Evolutionary conservation across 2,797 vertebrate genomes (phyloP).

Genomic region (Cottoperca gobio): DNA sequence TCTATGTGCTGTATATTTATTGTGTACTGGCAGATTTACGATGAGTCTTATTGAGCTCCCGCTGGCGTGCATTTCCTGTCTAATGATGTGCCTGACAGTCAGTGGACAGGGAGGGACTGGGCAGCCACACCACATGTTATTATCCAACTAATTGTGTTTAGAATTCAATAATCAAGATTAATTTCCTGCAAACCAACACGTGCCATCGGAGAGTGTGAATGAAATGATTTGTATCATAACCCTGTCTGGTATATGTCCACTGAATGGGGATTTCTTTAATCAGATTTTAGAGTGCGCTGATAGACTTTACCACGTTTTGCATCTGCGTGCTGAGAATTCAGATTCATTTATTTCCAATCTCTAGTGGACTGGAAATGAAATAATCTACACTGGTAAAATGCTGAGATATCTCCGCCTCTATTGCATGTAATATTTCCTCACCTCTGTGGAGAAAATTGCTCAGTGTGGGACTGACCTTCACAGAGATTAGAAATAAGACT

Average conservation of each 20-base stretch:
- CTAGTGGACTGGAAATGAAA: slow-evolving; percentile 28
- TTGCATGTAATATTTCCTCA: slow-evolving; percentile 22
- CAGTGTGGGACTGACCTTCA: slow-evolving; percentile 38
- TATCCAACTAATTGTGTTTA: slow-evolving; percentile 52
- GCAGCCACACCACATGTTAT: slow-evolving; percentile 5
- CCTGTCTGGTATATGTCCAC: neutral
- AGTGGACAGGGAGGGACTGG: slow-evolving; percentile 3
- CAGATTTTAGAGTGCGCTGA: slow-evolving; percentile 36
- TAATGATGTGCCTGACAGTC: slow-evolving; percentile 20
- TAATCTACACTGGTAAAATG: slow-evolving; percentile 7
- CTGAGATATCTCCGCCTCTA: slow-evolving; percentile 6
- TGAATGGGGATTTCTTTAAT: slow-evolving; percentile 52
- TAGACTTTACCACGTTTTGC: slow-evolving; percentile 40
- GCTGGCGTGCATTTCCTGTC: slow-evolving; percentile 12
- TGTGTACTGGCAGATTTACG: slow-evolving; percentile 4
- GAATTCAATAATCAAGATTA: slow-evolving; percentile 40
- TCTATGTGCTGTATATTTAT: neutral
- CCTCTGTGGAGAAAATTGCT: slow-evolving; percentile 22
- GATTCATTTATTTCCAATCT: slow-evolving; percentile 19
- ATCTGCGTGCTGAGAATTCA: slow-evolving; percentile 34
- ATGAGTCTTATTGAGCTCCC: neutral
- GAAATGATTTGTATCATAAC: slow-evolving; percentile 57
- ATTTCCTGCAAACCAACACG: slow-evolving; percentile 50
- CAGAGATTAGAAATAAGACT: slow-evolving; percentile 37
- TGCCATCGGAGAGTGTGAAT: slow-evolving; percentile 36